These are phyloP conservation scores for Ditylenchus weischeri DNA, from an alignment of 2,888 invertebrate species.

Conservation along the genomic window DNA sequence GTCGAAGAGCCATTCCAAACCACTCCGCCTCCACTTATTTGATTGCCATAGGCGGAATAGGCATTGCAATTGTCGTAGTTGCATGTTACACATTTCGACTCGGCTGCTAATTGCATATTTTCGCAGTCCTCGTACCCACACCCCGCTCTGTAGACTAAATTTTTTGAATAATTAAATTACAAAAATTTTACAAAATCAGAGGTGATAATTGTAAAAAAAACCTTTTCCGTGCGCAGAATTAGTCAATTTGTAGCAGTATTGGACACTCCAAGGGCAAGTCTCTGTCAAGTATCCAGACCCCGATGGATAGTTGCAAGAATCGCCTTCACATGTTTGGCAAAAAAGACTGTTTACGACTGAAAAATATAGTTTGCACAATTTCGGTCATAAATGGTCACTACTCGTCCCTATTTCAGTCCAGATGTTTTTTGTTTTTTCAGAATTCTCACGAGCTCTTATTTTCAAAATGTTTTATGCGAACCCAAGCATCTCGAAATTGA, in stretches of 20 bases:
- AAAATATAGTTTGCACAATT: too few relatives aligned
- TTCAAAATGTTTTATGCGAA: too few relatives aligned
- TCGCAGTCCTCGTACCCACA: slow-evolving; percentile 1
- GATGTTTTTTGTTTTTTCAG: too few relatives aligned
- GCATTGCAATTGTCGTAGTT: slow-evolving; percentile 7
- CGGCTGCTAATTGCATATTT: not conserved
- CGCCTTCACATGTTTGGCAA: slow-evolving; percentile 1
- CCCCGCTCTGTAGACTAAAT: not conserved
- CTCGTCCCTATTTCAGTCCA: too few relatives aligned
- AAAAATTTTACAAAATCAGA: not conserved
- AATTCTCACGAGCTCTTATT: too few relatives aligned
- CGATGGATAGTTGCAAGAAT: not conserved
- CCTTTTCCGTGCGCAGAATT: not conserved
- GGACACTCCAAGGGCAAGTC: not conserved
- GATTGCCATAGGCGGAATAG: not conserved
- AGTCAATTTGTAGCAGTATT: not conserved
- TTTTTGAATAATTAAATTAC: not conserved
- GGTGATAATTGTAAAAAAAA: too few relatives aligned
- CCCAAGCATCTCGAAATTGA: too few relatives aligned
- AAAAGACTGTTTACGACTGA: not conserved
- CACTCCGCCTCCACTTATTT: not conserved
- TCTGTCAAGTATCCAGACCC: not conserved
- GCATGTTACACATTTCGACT: not conserved
- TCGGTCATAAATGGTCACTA: too few relatives aligned
- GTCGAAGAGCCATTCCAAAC: not conserved